A percentile compares a stretch with the other conserved stretches of the same genome.
These are phyloP conservation scores for Sarcophaga caerulescens DNA, from an alignment of 2,888 invertebrate species.

Conservation along the genomic window DNA sequence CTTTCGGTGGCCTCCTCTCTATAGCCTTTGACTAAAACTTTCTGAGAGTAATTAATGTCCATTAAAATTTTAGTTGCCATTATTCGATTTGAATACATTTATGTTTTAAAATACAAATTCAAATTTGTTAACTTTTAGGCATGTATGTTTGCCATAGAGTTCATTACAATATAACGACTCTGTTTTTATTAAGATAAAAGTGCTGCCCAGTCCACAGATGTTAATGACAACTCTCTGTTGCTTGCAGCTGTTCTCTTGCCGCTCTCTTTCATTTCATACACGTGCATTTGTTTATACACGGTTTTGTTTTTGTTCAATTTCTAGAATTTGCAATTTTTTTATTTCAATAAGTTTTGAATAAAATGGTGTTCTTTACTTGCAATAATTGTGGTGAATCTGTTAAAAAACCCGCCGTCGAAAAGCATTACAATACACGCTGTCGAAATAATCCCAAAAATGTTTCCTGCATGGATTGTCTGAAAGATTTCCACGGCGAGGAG, in stretches of 20 bases:
- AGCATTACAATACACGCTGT: conserved; percentile 90
- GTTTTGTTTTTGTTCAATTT: not conserved
- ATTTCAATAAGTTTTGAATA: not conserved
- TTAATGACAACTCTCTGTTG: not conserved
- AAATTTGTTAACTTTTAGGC: too few species aligned
- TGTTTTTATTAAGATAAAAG: not conserved
- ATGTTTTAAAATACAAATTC: too few species aligned
- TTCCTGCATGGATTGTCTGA: conserved; percentile 96
- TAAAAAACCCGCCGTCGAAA: conserved; percentile 95
- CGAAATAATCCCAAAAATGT: conserved; percentile 85
- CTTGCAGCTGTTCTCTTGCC: not conserved
- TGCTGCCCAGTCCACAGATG: conserved; percentile 23
- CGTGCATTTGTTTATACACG: conserved; percentile 66
- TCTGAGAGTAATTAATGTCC: too few species aligned
- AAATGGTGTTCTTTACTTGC: conserved; percentile 97
- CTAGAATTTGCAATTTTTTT: not conserved
- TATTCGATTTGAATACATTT: too few species aligned
- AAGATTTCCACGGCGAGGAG: conserved; percentile 91
- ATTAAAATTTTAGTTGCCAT: too few species aligned
- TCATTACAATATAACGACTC: not conserved
- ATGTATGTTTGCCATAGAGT: not conserved
- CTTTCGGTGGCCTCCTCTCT: too few species aligned
- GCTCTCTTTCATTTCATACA: conserved; percentile 31
- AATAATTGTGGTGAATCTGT: conserved; percentile 94
- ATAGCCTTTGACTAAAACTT: too few species aligned